These are phyloP conservation scores for Drosophila busckii DNA, from an alignment of 1,140 invertebrate species.

Conservation along the genomic window DNA sequence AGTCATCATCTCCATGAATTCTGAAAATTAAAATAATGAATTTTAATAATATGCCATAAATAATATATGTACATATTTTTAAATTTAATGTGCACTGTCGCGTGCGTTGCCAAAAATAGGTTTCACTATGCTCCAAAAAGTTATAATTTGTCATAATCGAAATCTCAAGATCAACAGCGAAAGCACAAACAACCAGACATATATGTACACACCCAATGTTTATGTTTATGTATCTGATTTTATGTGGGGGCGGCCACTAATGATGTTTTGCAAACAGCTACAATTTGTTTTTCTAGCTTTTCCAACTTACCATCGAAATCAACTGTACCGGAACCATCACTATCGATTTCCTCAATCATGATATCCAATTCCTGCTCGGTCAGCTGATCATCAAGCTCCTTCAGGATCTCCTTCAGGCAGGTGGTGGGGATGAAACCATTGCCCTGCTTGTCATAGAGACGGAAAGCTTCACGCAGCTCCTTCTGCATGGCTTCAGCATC, in stretches of 20 bases:
- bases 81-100: too few relatives aligned
- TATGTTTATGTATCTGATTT: constrained; percentile 7
- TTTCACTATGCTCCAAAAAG: constrained; percentile 46
- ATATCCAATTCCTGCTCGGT: constrained; percentile 94
- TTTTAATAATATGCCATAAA: constrained; percentile 17
- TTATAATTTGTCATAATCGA: too few relatives aligned
- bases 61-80: too few relatives aligned
- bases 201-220: too few relatives aligned
- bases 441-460: constrained; percentile 92
- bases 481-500: constrained; percentile 95
- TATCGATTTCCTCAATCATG: constrained; percentile 97
- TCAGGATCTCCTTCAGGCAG: constrained; percentile 92
- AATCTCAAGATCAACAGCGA: too few relatives aligned
- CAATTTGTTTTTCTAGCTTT: background rate
- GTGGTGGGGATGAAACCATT: constrained; percentile 97
- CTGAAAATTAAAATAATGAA: constrained; percentile 51
- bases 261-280: too few relatives aligned
- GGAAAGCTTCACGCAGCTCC: constrained; percentile 94
- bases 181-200: too few relatives aligned
- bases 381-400: constrained; percentile 94
- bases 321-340: too few relatives aligned
- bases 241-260: background rate
- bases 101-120: constrained; percentile 50
- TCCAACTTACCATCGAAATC: constrained; percentile 82
- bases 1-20: constrained; percentile 72